Percentiles rank a stretch among this genome's conserved stretches.
Evolutionary conservation across 1,140 invertebrate species (phyloP).

Genomic region (Venustaconcha ellipsiformis): DNA sequence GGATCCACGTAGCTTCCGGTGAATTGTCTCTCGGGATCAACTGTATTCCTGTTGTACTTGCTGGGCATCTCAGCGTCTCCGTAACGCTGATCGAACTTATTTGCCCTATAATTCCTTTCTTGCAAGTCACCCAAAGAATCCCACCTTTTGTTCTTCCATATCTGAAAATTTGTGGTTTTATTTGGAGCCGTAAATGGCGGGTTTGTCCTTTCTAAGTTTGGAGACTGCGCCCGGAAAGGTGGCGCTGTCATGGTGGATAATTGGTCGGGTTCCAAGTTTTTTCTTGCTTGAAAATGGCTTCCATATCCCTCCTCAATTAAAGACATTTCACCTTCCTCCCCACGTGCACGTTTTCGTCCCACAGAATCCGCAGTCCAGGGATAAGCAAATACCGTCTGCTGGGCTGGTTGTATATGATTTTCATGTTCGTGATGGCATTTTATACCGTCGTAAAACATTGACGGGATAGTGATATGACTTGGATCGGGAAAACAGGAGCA

Average conservation of each 20-base stretch:
- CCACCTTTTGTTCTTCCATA: slow-evolving; percentile 10
- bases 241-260: slow-evolving; percentile 24
- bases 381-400: slow-evolving; percentile 27
- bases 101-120: slow-evolving; percentile 5
- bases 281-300: slow-evolving; percentile 20
- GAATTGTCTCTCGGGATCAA: slow-evolving; percentile 23
- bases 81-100: slow-evolving; percentile 1
- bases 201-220: slow-evolving; percentile 1
- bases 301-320: slow-evolving; percentile 26
- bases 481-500: slow-evolving; percentile 24
- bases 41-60: neutral
- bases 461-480: slow-evolving; percentile 22
- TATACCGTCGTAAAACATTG: slow-evolving; percentile 33
- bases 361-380: slow-evolving; percentile 29
- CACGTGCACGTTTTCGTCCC: neutral
- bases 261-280: slow-evolving; percentile 11
- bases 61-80: slow-evolving; percentile 1
- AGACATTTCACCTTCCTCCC: slow-evolving; percentile 19
- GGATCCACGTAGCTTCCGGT: slow-evolving; percentile 31
- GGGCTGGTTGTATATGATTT: slow-evolving; percentile 25
- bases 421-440: slow-evolving; percentile 17
- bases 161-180: slow-evolving; percentile 7
- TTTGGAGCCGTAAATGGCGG: slow-evolving; percentile 23
- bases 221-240: slow-evolving; percentile 9
- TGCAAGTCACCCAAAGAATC: slow-evolving; percentile 24